Base-by-base conservation (phyloP, 2,113 vertebrate genomes). In the Dicentrarchus labrax region DNA sequence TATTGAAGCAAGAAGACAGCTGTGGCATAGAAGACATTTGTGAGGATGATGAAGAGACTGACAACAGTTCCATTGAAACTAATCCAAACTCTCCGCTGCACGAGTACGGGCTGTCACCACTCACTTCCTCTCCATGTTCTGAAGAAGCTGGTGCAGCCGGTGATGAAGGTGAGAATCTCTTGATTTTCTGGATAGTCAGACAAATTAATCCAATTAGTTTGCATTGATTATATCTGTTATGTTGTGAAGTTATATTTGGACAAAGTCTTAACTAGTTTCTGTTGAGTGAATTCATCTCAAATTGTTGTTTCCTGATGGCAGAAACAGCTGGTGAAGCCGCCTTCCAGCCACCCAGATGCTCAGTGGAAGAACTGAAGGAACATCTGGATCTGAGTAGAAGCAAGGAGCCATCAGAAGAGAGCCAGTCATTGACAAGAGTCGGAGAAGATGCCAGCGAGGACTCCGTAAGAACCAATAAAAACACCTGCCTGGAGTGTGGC, bases 401-500 rank as follows among this genome's bases (percentile, higher is more conserved):
- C 5, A 5, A 70, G 11, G 38, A 72, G 17, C 15, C 16, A 4
- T 47, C 51, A 57, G 54, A 71, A 38, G 30, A 82, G 1, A 66
- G 21, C 51, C 51, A 51, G 43, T 50, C n/a, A 22, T 67, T 21
- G 2, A 39, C 72, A 19, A 15, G 7, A 48, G 15, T 8, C 13
- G 19, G 39, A 41, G 51, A 11, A 4, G 4, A 19, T 8, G 24
- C 62, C 66, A 70, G n/a, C 4, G 13, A 74, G 7, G 36, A 15
- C 24, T 2, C 43, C 15, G 4, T 0, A 30, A 45, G 41, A 19
- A 1, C 39, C 30, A 36, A 12, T 45, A 13, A 73, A 38, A 66
- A 74, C 71, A 74, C 15, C 43, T 73, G 70, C 61, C 21, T 41
- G n/a, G 39, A 67, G 68, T 80, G 78, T 47, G 61, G 70, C 19